These are phyloP conservation scores for Reinhardtius hippoglossoides DNA, from an alignment of 2,113 vertebrate species.

Conservation along the genomic window DNA sequence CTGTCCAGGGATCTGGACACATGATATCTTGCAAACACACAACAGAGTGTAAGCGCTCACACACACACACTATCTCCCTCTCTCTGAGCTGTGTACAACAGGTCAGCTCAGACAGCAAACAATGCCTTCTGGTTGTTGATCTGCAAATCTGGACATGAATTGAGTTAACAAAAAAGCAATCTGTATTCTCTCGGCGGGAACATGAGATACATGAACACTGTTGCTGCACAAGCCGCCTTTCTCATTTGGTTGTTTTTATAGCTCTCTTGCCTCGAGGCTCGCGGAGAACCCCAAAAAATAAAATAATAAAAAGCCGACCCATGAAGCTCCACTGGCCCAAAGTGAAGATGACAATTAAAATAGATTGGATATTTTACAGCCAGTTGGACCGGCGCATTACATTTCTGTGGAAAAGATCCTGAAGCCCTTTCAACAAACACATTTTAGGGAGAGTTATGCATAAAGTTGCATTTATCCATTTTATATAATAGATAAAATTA, in stretches of 20 bases:
- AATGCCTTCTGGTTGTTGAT: slow-evolving; percentile 36
- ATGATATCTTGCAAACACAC: slow-evolving; percentile 59
- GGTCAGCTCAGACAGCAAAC: slow-evolving; percentile 40
- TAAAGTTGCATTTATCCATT: too few relatives aligned
- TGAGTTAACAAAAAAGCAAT: slow-evolving; percentile 46
- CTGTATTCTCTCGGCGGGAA: slow-evolving; percentile 22
- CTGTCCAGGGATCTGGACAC: slow-evolving; percentile 43
- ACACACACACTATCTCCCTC: slow-evolving; percentile 8
- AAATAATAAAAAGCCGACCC: not conserved
- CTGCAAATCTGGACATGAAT: slow-evolving; percentile 38
- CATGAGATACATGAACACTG: not conserved
- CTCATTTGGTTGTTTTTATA: slow-evolving; percentile 20
- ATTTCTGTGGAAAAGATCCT: not conserved
- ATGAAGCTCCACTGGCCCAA: slow-evolving; percentile 9
- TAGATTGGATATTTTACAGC: slow-evolving; percentile 26
- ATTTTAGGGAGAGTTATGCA: not conserved
- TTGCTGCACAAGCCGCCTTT: not conserved
- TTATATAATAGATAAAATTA: too few relatives aligned
- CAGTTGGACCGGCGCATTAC: not conserved
- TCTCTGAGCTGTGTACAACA: slow-evolving; percentile 18
- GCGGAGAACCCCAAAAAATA: not conserved
- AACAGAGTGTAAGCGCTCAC: slow-evolving; percentile 7
- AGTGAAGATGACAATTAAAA: slow-evolving; percentile 34
- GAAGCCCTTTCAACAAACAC: not conserved
- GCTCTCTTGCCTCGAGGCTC: slow-evolving; percentile 9